Conservation (phyloP, 2,888 invertebrate genomes). For the Mythimna pallens region DNA sequence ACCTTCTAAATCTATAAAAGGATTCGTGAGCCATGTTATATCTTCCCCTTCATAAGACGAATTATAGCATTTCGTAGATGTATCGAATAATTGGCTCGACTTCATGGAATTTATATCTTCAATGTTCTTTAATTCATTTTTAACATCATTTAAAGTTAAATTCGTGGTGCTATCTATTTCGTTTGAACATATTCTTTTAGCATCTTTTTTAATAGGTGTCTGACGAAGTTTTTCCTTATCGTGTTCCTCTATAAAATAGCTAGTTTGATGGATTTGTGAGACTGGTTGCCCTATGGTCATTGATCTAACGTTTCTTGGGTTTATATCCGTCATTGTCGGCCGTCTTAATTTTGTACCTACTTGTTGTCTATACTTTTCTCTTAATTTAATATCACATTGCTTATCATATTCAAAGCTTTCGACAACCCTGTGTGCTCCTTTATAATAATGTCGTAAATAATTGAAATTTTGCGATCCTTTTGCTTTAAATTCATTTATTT, state of each 20-base stretch:
- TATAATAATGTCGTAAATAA: conserved; percentile 29
- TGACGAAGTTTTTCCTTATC: background rate
- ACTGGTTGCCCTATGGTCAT: conserved; percentile 76
- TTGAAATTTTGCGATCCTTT: conserved; percentile 27
- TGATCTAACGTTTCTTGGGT: conserved; percentile 79
- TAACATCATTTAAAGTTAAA: conserved; percentile 14
- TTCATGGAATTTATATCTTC: background rate
- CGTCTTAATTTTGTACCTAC: conserved; percentile 71
- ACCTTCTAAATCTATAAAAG: conserved; percentile 12
- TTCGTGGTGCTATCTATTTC: conserved; percentile 15
- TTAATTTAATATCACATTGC: conserved; percentile 73
- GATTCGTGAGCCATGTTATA: conserved; percentile 11
- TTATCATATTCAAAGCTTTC: conserved; percentile 54
- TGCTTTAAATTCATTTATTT: conserved; percentile 17
- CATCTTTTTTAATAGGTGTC: conserved; percentile 6
- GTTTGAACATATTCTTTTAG: conserved; percentile 21
- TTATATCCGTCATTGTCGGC: conserved; percentile 70
- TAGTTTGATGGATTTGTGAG: conserved; percentile 17
- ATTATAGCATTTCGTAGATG: conserved; percentile 6
- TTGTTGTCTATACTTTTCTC: conserved; percentile 70
- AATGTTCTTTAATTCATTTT: background rate
- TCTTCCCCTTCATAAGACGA: conserved; percentile 27
- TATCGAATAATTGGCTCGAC: background rate
- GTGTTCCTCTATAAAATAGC: background rate
- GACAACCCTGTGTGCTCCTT: conserved; percentile 50